Conservation (phyloP, 1,140 invertebrate genomes). For the Hetaerina americana region DNA sequence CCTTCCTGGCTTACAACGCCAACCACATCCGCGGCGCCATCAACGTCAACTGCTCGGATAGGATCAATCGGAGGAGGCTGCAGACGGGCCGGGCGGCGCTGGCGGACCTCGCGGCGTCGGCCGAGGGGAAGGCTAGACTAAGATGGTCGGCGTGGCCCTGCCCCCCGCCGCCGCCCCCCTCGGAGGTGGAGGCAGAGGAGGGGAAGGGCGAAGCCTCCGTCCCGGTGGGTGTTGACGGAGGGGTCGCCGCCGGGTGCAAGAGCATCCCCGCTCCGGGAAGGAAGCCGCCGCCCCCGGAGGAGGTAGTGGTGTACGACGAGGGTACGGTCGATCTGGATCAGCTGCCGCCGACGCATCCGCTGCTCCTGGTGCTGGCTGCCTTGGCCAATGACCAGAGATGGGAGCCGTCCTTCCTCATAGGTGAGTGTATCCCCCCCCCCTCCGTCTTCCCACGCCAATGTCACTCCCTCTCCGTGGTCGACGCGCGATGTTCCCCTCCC, state of each 20-base stretch:
- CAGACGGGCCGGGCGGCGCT: slow-evolving; percentile 51
- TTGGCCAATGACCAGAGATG: slow-evolving; percentile 51
- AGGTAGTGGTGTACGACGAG: slow-evolving; percentile 59
- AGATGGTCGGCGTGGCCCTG: slow-evolving; percentile 30
- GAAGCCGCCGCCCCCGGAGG: slow-evolving; percentile 29
- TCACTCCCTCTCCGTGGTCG: too few species aligned
- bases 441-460: neutral
- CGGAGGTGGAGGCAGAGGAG: neutral
- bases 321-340: slow-evolving; percentile 43
- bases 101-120: slow-evolving; percentile 48
- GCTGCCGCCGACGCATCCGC: slow-evolving; percentile 41
- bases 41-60: slow-evolving; percentile 61
- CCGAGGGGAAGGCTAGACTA: slow-evolving; percentile 48
- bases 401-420: slow-evolving; percentile 51
- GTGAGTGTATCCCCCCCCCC: slow-evolving; percentile 36
- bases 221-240: too few species aligned
- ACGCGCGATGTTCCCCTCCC: too few species aligned
- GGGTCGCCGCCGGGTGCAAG: slow-evolving; percentile 17
- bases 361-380: slow-evolving; percentile 51
- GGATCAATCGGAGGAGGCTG: slow-evolving; percentile 53
- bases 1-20: slow-evolving; percentile 57
- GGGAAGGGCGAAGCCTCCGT: neutral
- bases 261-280: too few species aligned
- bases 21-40: slow-evolving; percentile 57
- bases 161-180: too few species aligned